Evolutionary conservation across 2,113 vertebrate species (phyloP).

Genomic region (Leiothrix lutea): DNA sequence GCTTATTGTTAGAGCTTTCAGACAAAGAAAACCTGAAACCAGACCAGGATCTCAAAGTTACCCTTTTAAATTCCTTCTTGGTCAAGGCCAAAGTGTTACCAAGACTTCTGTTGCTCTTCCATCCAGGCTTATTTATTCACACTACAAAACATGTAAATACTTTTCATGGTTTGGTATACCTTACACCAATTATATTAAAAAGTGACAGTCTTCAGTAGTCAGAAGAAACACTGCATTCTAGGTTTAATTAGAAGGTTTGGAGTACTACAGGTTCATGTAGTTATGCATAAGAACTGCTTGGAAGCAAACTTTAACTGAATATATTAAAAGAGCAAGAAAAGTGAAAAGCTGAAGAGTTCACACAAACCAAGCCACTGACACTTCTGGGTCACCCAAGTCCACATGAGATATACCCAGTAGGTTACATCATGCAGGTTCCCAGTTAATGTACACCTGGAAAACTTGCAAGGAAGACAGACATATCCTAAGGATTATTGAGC

Average conservation of each 20-base stretch:
- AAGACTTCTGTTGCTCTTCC: constrained; percentile 62
- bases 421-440: constrained; percentile 55
- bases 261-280: constrained; percentile 34
- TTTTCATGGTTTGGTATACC: constrained; percentile 70
- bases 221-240: constrained; percentile 63
- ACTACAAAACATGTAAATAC: constrained; percentile 70
- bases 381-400: constrained; percentile 35
- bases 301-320: constrained; percentile 27
- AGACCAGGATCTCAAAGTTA: constrained; percentile 68
- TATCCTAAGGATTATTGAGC: constrained; percentile 38
- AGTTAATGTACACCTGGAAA: constrained; percentile 50
- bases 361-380: constrained; percentile 58
- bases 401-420: constrained; percentile 50
- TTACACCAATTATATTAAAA: constrained; percentile 49
- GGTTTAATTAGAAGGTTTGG: constrained; percentile 40
- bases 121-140: constrained; percentile 68
- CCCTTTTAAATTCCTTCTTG: constrained; percentile 68
- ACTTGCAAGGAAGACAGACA: constrained; percentile 44
- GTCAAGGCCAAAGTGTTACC: constrained; percentile 67
- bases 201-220: constrained; percentile 61
- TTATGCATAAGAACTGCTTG: constrained; percentile 26
- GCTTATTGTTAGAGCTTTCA: constrained; percentile 44
- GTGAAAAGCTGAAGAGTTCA: constrained; percentile 36
- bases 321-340: constrained; percentile 39
- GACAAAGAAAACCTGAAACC: constrained; percentile 66